Conservation (phyloP, 2,113 vertebrate genomes). For the Ceuthmochares aereus region DNA sequence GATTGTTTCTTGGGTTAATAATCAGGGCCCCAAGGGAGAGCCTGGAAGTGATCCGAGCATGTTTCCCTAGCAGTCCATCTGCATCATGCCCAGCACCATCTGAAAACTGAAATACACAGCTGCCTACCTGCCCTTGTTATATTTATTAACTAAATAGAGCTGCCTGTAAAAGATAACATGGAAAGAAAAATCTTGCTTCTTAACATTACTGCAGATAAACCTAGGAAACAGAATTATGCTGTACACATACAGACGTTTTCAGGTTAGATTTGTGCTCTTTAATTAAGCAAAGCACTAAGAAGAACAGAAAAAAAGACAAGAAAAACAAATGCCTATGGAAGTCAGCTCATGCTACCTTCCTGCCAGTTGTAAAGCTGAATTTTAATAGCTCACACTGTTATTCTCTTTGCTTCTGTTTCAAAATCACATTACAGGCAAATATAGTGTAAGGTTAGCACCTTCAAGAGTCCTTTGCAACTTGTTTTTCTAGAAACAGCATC, state of each 20-base stretch:
- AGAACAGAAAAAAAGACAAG: not conserved
- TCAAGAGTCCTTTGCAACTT: not conserved
- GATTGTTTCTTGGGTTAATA: not conserved
- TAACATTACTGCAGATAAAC: not conserved
- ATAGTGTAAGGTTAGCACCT: not conserved
- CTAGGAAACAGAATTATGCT: not conserved
- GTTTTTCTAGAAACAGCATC: not conserved
- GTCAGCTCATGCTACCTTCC: not conserved
- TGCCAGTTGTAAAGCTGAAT: not conserved
- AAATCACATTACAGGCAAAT: not conserved
- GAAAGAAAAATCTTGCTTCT: not conserved
- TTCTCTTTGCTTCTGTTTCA: constrained; percentile 2
- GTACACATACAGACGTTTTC: not conserved
- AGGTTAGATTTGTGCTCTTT: not conserved
- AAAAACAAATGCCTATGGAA: not conserved
- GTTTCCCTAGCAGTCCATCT: not conserved
- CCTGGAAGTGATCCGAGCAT: not conserved
- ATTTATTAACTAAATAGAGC: not conserved
- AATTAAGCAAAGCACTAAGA: constrained; percentile 4
- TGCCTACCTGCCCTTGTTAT: not conserved
- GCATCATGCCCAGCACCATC: not conserved
- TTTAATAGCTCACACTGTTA: not conserved
- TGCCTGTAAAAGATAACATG: not conserved
- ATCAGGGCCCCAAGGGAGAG: not conserved
- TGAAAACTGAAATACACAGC: not conserved